Base-by-base conservation (phyloP, 2,888 invertebrate genomes). In the Trichacis sp. region DNA sequence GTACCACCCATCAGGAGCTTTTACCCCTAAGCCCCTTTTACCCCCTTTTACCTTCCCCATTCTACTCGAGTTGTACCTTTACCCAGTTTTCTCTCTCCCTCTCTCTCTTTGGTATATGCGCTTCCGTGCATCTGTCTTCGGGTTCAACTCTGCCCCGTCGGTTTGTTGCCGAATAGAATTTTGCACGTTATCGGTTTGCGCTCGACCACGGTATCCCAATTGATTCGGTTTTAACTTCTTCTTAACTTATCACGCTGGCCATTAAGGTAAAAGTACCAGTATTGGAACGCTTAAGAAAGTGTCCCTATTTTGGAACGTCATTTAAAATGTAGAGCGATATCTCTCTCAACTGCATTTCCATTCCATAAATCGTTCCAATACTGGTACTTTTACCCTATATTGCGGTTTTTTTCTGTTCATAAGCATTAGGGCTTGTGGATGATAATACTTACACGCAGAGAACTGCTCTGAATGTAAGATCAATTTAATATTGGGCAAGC, bases 11-110 rank as follows among this genome's bases (percentile, higher is more conserved):
- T 49, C 66, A 53, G 66, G 58, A 64, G 71, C 73, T 72, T 72
- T 72, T 73, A 73, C 73, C 73, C 71, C 73, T 72, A 70, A 73
- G 71, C 72, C 66, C 73, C 71, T 68, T 49, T 63, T 63, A 63
- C 63, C 52, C 50, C 54, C 49, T 20, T 46, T 29, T 48, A 50
- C 40, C 51, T 51, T 42, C 46, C 65, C 50, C 62, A 57, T 64
- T 49, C 53, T 64, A 59, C 62, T 60, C 58, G 49, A 33, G 42
- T 50, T 51, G 45, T 57, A 53, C 69, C 60, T 65, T 62, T 61
- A 42, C 68, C 63, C 65, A 45, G 61, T 56, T 40, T 47, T 61
- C 59, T 53, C 56, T 53, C n/a, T 43, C 51, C 3, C 49, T 65
- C 59, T 53, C 56, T 53, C n/a, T 46, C 50, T 6, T 36, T 42